A percentile compares a stretch with the other conserved stretches of the same genome.
phyloP scores from a whole-genome alignment of 2,113 vertebrate genomes.

The Cheirogaleus medius region DNA sequence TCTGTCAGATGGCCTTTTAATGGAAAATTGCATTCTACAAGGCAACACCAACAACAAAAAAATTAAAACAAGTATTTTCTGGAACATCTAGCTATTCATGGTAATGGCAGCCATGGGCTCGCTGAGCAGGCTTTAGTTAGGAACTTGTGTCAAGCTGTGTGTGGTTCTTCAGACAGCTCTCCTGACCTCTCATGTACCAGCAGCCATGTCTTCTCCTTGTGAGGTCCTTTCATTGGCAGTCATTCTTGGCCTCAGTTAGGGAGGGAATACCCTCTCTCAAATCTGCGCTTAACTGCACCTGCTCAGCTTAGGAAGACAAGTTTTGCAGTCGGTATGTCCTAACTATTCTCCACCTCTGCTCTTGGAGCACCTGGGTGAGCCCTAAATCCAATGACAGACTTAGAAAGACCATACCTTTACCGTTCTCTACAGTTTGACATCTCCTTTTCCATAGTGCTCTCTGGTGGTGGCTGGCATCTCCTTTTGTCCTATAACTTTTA shows the following conservation, averaged over 20 bases:
- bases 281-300: fast-evolving
- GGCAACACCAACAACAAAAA: not conserved
- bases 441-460: not conserved
- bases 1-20: not conserved
- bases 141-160: not conserved
- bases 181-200: not conserved
- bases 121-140: not conserved
- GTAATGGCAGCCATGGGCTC: not conserved
- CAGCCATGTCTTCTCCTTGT: not conserved
- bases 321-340: not conserved
- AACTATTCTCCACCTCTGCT: too few species aligned
- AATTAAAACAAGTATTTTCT: not conserved
- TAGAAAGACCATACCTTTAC: not conserved
- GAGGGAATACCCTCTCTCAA: not conserved
- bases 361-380: not conserved
- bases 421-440: not conserved
- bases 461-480: not conserved
- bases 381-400: too few species aligned
- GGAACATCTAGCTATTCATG: not conserved
- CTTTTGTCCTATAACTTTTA: not conserved
- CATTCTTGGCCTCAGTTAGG: not conserved
- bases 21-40: not conserved
- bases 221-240: not conserved
- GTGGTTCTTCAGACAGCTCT: not conserved
- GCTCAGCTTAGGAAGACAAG: not conserved